A percentile compares a stretch with the other conserved stretches of the same genome.
Evolutionary conservation across 2,113 vertebrate species (phyloP).

Genomic region (Anser cygnoides): DNA sequence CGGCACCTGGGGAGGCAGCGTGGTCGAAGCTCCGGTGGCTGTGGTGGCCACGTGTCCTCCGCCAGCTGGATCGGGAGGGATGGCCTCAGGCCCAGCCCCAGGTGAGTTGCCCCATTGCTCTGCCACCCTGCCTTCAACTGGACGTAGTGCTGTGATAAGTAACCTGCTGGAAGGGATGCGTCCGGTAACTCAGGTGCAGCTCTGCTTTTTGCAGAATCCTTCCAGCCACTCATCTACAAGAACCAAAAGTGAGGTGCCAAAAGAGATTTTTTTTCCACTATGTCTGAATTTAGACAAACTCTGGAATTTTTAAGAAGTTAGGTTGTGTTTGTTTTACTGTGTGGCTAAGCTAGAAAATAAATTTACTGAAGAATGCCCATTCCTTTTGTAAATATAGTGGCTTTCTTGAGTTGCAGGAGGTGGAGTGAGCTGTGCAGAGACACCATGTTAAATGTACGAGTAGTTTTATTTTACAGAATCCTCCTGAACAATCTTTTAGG

Average conservation of each 20-base stretch:
- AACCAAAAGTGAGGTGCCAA: not conserved
- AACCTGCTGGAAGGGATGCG: not conserved
- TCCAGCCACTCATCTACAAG: not conserved
- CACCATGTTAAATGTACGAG: not conserved
- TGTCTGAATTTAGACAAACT: not conserved
- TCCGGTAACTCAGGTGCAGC: fast-evolving
- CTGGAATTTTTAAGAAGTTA: not conserved
- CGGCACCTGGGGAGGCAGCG: not conserved
- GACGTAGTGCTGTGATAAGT: not conserved
- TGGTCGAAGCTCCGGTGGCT: not conserved
- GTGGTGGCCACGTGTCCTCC: not conserved
- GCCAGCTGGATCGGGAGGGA: not conserved
- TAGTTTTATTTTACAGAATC: not conserved
- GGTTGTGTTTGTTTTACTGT: not conserved
- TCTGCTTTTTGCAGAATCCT: not conserved
- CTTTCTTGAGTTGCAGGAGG: not conserved
- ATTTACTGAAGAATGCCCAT: not conserved
- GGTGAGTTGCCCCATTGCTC: not conserved
- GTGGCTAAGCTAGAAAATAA: not conserved
- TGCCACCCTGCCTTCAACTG: fast-evolving
- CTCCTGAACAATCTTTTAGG: not conserved
- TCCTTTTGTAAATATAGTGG: not conserved
- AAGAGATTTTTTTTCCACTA: not conserved
- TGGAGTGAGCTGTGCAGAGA: not conserved
- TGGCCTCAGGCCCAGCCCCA: not conserved